Evolutionary conservation across 2,797 vertebrate species (phyloP).

Genomic region (Galagoides demidoff): DNA sequence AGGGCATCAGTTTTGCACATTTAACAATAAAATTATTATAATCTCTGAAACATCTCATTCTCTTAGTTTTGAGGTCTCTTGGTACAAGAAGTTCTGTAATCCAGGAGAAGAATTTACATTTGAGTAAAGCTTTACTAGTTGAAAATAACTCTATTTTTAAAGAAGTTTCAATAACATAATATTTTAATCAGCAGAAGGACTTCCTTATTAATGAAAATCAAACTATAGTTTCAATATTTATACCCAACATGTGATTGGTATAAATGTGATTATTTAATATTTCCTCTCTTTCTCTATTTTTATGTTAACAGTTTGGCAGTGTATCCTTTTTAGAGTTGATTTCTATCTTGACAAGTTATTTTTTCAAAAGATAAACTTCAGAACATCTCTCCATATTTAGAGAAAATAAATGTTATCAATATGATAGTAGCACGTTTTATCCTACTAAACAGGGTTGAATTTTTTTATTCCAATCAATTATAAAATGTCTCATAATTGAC

Average conservation of each 20-base stretch:
- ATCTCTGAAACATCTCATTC: conserved; percentile 16
- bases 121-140: background rate
- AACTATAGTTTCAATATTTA: background rate
- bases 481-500: background rate
- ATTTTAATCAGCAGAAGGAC: background rate
- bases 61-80: background rate
- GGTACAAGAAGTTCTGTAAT: background rate
- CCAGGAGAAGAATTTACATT: background rate
- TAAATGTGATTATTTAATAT: background rate
- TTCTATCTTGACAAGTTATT: conserved; percentile 3
- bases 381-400: background rate
- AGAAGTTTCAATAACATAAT: background rate
- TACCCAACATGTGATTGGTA: background rate
- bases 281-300: background rate
- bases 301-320: background rate
- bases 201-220: background rate
- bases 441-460: background rate
- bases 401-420: background rate
- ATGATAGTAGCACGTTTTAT: background rate
- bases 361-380: background rate
- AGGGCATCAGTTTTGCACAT: background rate
- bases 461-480: background rate
- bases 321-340: background rate
- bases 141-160: conserved; percentile 36
- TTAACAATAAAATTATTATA: conserved; percentile 22